Base-by-base conservation (phyloP, 2,888 invertebrate species). In the Azorinus chamasolen region DNA sequence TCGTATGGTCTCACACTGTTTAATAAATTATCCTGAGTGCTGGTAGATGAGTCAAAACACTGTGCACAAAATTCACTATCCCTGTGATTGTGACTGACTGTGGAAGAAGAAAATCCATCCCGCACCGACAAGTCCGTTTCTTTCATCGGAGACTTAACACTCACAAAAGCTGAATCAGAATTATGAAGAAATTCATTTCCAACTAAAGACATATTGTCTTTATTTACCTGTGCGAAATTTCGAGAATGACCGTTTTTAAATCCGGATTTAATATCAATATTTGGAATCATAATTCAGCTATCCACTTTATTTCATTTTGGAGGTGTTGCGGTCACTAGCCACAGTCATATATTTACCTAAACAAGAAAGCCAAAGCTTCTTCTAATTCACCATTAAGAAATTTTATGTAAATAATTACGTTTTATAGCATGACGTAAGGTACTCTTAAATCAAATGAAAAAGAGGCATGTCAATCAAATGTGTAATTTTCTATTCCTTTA, bases 1-100 rank as follows among this genome's bases (percentile, higher is more conserved):
- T 74, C 74, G 50, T 79, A 79, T 14, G 74, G 62, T 39, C 79
- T 62, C 71, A 79, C 41, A 50, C 71, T 74, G 71, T 74, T 66
- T 63, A 79, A 64, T 59, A 79, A 64, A 74, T 63, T 79, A 48
- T 79, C 79, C n/a, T 79, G 79, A 48, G 71, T 62, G 54, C 62
- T 66, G 1, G 66, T 32, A 16, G 59, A 53, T 27, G 74, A 59
- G 25, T 79, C 79, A 59, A 74, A 74, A 74, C 79, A 79, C 25
- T 71, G 71, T 5, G 62, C 58, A 66, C 79, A 79, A 37, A 64
- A 79, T 20, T 77, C 71, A 57, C 54, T 63, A 25, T 77, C 71
- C 39, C 59, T 63, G 25, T 71, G 57, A 18, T 10, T 22, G 20
- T 57, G 57, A 32, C 32, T 32, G 32, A 10, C 32, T 10, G 32